Percentiles rank a stretch among this genome's conserved stretches.
Conservation (phyloP, 2,888 invertebrate genomes). For the Diaphora mendica region DNA sequence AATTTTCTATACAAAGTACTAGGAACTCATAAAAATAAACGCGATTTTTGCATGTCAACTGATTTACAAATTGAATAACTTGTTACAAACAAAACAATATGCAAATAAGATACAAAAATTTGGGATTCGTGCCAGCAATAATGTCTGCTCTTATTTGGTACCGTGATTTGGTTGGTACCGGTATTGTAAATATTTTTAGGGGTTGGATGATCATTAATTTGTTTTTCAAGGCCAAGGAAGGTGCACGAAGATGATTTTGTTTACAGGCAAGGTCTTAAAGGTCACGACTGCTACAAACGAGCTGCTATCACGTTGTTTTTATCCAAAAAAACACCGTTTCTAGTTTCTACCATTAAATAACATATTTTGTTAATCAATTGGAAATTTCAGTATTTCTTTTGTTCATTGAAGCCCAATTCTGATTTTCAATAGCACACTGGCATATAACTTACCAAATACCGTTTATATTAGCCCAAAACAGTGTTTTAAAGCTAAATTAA, state of each 20-base stretch:
- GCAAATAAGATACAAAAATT: conserved; percentile 38
- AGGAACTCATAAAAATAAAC: conserved; percentile 20
- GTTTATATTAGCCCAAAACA: no score
- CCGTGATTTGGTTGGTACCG: conserved; percentile 42
- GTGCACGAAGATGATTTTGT: conserved; percentile 41
- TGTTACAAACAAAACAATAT: conserved; percentile 30
- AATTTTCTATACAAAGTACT: neutral
- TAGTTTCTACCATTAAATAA: neutral
- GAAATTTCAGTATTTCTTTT: no score
- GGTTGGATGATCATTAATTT: conserved; percentile 39
- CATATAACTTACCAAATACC: no score
- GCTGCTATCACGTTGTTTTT: neutral
- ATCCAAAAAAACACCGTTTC: neutral
- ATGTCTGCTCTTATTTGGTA: conserved; percentile 28
- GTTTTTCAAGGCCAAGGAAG: conserved; percentile 44
- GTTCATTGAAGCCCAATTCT: no score
- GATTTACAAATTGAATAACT: conserved; percentile 42
- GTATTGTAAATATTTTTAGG: conserved; percentile 39
- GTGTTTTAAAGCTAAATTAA: no score
- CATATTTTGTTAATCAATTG: no score
- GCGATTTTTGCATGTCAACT: conserved; percentile 30
- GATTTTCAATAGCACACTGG: no score
- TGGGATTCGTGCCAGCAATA: conserved; percentile 36
- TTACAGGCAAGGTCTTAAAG: conserved; percentile 26
- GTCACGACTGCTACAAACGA: conserved; percentile 6